Evolutionary conservation across 1,140 invertebrate genomes (phyloP), one percentile per base, ranked within the genome.

Genomic region (Ephestia elutella): DNA sequence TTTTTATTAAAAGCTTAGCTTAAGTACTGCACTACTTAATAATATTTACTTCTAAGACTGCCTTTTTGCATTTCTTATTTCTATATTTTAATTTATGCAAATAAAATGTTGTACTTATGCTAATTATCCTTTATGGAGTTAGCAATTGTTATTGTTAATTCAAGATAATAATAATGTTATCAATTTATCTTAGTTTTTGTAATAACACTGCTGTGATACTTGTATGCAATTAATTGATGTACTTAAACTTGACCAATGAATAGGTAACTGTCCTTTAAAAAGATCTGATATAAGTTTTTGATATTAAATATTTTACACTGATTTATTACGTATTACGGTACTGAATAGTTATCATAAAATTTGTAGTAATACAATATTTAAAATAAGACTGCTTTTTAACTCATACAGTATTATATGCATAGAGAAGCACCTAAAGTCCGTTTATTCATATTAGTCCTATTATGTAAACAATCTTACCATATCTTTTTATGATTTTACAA

Each of bases 121-220:
- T 38, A 38, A 38, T 11, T 8, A 28, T 28, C 25, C 25, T 28
- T 3, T 28, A 28, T 28, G 25, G 25, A 28, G 21, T 25, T 11
- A 32, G 7, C 30, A 32, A 11, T 32, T 32, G 4, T 32, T 11
- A 32, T 9, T 32, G 30, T 32, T 32, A 10, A 32, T 32, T 7
- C 30, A 9, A 32, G 30, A 32, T 11, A 32, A 32, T 32, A 32
- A 32, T 11, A 5, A 10, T 32, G 30, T 32, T 32, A 32, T 32
- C 8, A 32, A 32, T 44, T 15, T 44, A 44, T 44, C n/a, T 15
- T 15, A 44, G 38, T n/a, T 44, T 15, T 44, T 15, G 38, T 44
- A 44, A 44, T 44, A 44, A 44, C 38, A 44, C 15, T 44, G 38
- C 38, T 44, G 38, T 44, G 38, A 44, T 44, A 44, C 38, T 44